Evolutionary conservation across 2,888 invertebrate genomes (phyloP), one percentile per base, ranked within the genome.

Genomic region (Erpobdella octoculata): DNA sequence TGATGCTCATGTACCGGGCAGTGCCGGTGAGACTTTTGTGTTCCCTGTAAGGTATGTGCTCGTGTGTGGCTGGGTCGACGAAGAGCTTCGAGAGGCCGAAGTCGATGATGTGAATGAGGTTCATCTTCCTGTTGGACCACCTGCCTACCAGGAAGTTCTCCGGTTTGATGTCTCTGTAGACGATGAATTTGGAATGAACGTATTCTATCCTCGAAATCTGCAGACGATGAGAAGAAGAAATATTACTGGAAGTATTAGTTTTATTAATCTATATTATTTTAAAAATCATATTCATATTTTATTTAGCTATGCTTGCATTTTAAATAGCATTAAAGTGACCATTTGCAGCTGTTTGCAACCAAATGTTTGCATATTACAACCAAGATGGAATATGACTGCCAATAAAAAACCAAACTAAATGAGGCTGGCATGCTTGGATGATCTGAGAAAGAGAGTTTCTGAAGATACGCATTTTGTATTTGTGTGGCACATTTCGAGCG

Each of bases 51-150:
- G 98, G 97, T 88, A 99, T 99, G 88, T 99, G 98, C 88, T 97
- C 82, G 74, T 82, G 80, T 68, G 86, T 86, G 89, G 97, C 97
- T 88, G 95, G 91, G 88, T 99, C 98, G 88, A 98, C 97, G 87
- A 98, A 98, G 89, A 98, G 97, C 89, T 99, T 98, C 86, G 98
- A 98, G 88, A 99, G 89, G 86, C 98, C 98, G 88, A 98, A 99
- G 89, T 99, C 98, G 88, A 99, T 97, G 86, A 99, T 97, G 88
- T 98, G 94, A 84, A 98, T 93, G 86, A 93, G 89, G 88, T 96
- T 96, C 87, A 97, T 95, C 86, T 93, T 91, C 87, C 93, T 93
- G 84, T 92, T 92, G 85, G 92, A 91, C 86, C 91, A 91, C 86
- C 96, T 89, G 65, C 97, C 97, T 86, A 98, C 94, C 85, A 98